Evolutionary conservation across 2,888 invertebrate genomes (phyloP), one percentile per base, ranked within the genome.

Genomic region (Gerosis bhagava): DNA sequence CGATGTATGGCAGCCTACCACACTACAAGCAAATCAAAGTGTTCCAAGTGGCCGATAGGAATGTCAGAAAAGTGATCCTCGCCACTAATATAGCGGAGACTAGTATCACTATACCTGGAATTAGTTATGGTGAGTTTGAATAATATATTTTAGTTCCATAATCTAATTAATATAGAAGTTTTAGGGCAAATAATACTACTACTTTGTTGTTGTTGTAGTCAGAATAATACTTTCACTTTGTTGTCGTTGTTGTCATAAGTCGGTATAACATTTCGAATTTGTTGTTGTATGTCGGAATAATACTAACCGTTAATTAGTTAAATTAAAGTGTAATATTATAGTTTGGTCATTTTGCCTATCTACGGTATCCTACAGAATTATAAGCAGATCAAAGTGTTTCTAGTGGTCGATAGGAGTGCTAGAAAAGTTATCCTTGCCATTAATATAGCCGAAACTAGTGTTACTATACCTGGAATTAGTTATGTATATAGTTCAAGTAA

Each of bases 61-160:
- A 93, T 21, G 92, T 93, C 0, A 89, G 99, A 17, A 99, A 98
- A 83, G 93, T 98, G 13, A 93, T 99, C 0, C 88, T 99, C 3
- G 96, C 98, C 0, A 99, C 98, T 0, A 99, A 99, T 70, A 96
- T 99, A 41, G 98, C 99, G 0, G 99, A 99, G 81, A 97, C 99
- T 0, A 98, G 98, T 1, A 93, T 99, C 11, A 99, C 99, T 0
- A 97, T 99, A 65, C 94, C 95, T 3, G 98, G 98, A 15, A 93
- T 99, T 54, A 94, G 94, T 19, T 97, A 97, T 77, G 96, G 96
- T 96, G 80, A 82, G 73, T 54, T 6, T 10, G 10, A 11, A 25
- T 3, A n/a, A 4, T 3, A 8, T 25, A 4, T 3, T 6, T 6
- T 8, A n/a, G n/a, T 7, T 25, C n/a, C 19, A 19, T 5, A 19